Evolutionary conservation across 1,140 invertebrate species (phyloP).

Genomic region (Sitobion miscanthi): DNA sequence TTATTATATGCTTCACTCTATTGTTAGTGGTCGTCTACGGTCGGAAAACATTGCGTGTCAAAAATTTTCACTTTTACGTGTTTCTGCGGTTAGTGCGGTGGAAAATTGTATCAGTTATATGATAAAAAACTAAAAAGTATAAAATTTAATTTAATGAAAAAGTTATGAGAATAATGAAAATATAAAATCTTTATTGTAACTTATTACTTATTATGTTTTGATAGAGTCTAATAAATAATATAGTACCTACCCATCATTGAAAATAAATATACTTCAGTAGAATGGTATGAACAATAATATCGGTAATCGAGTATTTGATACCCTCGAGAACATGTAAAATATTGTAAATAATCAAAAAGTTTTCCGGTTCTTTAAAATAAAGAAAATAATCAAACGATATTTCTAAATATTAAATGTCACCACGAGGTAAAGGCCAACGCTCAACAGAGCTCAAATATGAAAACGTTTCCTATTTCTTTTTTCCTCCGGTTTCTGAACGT

Average conservation of each 20-base stretch:
- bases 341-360: neutral
- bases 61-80: conserved; percentile 38
- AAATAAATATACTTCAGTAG: neutral
- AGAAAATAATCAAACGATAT: no score
- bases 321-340: neutral
- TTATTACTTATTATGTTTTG: neutral
- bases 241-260: neutral
- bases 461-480: neutral
- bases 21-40: conserved; percentile 6
- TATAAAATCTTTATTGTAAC: neutral
- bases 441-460: neutral
- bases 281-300: neutral
- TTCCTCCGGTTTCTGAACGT: neutral
- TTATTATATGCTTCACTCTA: conserved; percentile 26
- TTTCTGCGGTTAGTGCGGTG: conserved; percentile 6
- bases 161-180: neutral
- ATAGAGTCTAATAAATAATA: conserved; percentile 11
- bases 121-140: neutral
- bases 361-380: no score
- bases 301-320: neutral
- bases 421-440: neutral
- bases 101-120: conserved; percentile 7
- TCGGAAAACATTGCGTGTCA: conserved; percentile 13
- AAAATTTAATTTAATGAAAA: conserved; percentile 2
- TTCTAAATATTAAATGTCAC: neutral